Percentiles rank a stretch among this genome's conserved stretches.
These are phyloP conservation scores for Mastomys coucha DNA, from an alignment of 2,113 vertebrate species.

Conservation along the genomic window DNA sequence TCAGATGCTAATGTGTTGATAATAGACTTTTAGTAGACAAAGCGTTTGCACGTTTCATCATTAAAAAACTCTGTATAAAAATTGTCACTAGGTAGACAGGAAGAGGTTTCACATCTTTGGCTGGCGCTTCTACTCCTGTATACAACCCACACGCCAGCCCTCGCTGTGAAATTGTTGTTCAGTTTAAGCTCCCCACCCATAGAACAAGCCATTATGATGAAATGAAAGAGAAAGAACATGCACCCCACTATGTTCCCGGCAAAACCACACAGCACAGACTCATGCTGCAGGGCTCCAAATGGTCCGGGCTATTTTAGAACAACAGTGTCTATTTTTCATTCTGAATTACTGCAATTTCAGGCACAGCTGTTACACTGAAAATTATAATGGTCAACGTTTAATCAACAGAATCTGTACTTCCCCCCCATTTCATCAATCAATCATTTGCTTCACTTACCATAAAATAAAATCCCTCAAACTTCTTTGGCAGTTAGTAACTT, in stretches of 20 bases:
- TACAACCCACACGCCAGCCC: constrained; percentile 67
- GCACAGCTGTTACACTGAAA: constrained; percentile 79
- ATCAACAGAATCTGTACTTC: constrained; percentile 57
- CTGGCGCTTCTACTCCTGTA: constrained; percentile 19
- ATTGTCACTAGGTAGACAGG: neutral
- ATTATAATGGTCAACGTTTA: constrained; percentile 79
- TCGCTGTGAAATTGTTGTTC: constrained; percentile 68
- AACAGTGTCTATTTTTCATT: constrained; percentile 74
- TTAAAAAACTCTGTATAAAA: neutral
- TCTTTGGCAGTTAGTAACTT: constrained; percentile 49
- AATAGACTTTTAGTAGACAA: constrained; percentile 10
- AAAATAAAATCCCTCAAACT: constrained; percentile 73
- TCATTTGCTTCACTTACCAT: constrained; percentile 75
- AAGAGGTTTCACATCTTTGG: constrained; percentile 34
- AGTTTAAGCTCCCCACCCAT: constrained; percentile 68
- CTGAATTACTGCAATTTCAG: constrained; percentile 79
- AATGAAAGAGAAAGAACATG: constrained; percentile 51
- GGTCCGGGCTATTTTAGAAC: constrained; percentile 74
- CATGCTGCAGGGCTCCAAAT: constrained; percentile 64
- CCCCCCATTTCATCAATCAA: constrained; percentile 60
- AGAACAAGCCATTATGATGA: constrained; percentile 70
- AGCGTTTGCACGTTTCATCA: neutral
- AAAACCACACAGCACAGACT: constrained; percentile 31
- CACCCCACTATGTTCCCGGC: constrained; percentile 64
- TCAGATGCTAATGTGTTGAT: neutral